Evolutionary conservation across 2,113 vertebrate genomes (phyloP).

Genomic region (Nipponia nippon): DNA sequence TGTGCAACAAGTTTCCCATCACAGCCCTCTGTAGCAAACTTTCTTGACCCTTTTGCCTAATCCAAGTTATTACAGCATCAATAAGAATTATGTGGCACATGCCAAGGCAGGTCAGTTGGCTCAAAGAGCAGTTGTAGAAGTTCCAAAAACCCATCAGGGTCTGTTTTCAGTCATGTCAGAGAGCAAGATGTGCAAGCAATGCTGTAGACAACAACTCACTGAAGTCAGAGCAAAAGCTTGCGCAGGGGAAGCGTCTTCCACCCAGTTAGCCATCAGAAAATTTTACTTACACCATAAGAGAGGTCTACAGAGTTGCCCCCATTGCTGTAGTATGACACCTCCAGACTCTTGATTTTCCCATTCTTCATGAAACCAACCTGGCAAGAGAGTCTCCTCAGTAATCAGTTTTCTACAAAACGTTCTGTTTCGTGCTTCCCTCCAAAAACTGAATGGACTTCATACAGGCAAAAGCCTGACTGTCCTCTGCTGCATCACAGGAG

Average conservation of each 20-base stretch:
- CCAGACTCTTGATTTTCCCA: conserved; percentile 85
- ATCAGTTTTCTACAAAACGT: not conserved
- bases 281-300: conserved; percentile 81
- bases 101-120: not conserved
- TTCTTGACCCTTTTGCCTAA: not conserved
- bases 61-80: not conserved
- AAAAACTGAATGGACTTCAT: not conserved
- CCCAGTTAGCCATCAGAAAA: not conserved
- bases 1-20: not conserved
- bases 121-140: not conserved
- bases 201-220: not conserved
- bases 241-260: not conserved
- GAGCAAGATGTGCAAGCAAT: not conserved
- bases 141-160: not conserved
- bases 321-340: conserved; percentile 86
- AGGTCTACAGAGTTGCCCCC: conserved; percentile 88
- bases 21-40: not conserved
- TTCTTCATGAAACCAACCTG: conserved; percentile 90
- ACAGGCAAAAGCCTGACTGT: not conserved
- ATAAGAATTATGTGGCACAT: not conserved
- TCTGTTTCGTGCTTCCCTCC: not conserved
- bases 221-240: not conserved
- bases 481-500: not conserved
- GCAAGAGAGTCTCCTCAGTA: not conserved
- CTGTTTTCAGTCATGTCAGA: not conserved